Evolutionary conservation across 2,888 invertebrate species (phyloP), one percentile per base, ranked within the genome.

Genomic region (Leptopilina myrica): DNA sequence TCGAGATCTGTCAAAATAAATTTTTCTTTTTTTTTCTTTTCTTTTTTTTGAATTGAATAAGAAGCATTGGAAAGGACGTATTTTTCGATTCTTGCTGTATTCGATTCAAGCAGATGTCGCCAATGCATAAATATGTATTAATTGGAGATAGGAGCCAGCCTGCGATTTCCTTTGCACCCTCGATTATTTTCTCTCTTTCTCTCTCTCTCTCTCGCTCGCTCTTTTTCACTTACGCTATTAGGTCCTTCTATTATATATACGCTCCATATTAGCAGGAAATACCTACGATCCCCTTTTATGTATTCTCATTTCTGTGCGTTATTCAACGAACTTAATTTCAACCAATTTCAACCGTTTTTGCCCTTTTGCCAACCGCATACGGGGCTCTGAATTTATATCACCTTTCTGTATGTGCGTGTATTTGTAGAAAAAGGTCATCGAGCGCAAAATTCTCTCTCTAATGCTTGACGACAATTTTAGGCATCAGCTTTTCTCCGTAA

Each of bases 291-390:
- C 76, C 76, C 26, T 76, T 64, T 43, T 43, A 11, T 59, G 76
- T 73, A 65, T 46, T 46, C 76, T 33, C 56, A 4, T 9, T 33
- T 56, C 26, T 9, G 11, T 73, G 56, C 40, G 56, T 73, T 53
- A 73, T 56, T 78, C 83, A 81, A 82, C 77, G 84, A 84, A 86
- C 86, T 86, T 86, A 87, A 86, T 86, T 86, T 86, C 84, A 20
- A 81, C 86, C 87, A 86, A 86, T 86, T 86, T 86, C 83, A 87
- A 84, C 82, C 85, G 85, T 82, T 84, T 20, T 86, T 85, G 43
- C 84, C 49, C 49, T 49, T 49, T 49, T 83, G 86, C 81, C 87
- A 86, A 86, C 86, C 86, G 81, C 87, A 85, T 85, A 11, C 1
- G 9, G 49, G 11, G 84, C 5, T 83, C 86, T 86, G 85, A 87